Percentiles rank a stretch among this genome's conserved stretches.
phyloP scores from a whole-genome alignment of 2,888 invertebrate genomes.

The Antheraea yamamai region DNA sequence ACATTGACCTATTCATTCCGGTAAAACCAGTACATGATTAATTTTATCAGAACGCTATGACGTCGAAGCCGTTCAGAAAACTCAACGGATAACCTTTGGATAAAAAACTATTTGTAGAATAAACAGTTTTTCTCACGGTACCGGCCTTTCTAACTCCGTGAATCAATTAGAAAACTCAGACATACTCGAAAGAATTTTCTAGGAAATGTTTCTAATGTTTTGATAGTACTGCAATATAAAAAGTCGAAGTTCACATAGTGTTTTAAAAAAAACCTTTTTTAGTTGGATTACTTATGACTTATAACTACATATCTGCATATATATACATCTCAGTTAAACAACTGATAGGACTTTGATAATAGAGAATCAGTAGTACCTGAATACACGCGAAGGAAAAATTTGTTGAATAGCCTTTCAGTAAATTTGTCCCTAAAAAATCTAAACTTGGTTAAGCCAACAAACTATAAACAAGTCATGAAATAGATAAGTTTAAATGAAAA shows the following conservation, averaged over 20 bases:
- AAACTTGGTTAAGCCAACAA: background rate
- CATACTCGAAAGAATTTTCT: background rate
- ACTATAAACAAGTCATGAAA: background rate
- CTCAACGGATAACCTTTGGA: constrained; percentile 2
- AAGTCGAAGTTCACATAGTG: background rate
- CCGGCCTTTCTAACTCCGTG: background rate
- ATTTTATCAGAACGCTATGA: background rate
- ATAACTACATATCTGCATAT: background rate
- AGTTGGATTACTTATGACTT: background rate
- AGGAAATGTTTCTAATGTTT: background rate
- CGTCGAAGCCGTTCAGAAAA: background rate
- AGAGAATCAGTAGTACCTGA: background rate
- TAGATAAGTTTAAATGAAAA: background rate
- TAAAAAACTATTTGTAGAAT: constrained; percentile 5
- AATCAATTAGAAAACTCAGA: constrained; percentile 1
- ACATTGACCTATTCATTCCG: background rate
- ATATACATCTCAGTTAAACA: background rate
- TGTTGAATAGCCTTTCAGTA: background rate
- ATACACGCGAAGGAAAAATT: background rate
- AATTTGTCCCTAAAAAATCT: background rate
- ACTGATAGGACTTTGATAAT: background rate
- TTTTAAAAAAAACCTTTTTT: background rate
- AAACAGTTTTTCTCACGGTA: background rate
- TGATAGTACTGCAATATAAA: background rate
- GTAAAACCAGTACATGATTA: background rate